Evolutionary conservation across 2,113 vertebrate species (phyloP).

Genomic region (Eurypyga helias): DNA sequence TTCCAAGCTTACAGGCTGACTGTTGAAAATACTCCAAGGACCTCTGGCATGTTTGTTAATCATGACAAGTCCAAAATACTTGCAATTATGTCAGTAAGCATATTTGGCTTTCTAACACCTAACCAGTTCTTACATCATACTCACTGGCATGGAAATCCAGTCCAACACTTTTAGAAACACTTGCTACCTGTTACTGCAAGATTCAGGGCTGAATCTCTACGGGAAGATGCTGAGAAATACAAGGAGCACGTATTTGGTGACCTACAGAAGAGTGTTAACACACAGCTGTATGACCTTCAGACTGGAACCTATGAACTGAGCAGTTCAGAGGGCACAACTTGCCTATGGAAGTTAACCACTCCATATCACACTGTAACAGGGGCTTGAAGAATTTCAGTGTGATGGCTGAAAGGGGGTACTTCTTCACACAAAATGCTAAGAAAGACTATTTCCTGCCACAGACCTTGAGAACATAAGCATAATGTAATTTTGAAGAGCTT

Average conservation of each 20-base stretch:
- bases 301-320: not conserved
- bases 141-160: not conserved
- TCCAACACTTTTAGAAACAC: not conserved
- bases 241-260: rapidly evolving
- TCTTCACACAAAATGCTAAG: not conserved
- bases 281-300: not conserved
- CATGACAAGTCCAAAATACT: not conserved
- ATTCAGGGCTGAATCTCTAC: not conserved
- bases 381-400: not conserved
- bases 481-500: not conserved
- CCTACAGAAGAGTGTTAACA: not conserved
- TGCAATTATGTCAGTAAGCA: not conserved
- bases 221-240: not conserved
- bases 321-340: not conserved
- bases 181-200: not conserved
- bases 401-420: not conserved
- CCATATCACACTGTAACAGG: not conserved
- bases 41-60: not conserved
- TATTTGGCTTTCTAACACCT: not conserved
- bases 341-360: not conserved
- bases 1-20: not conserved
- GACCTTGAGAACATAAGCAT: not conserved
- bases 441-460: not conserved
- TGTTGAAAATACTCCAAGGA: not conserved
- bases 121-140: not conserved